phyloP scores from a whole-genome alignment of 2,113 vertebrate genomes.

The Nanger granti region DNA sequence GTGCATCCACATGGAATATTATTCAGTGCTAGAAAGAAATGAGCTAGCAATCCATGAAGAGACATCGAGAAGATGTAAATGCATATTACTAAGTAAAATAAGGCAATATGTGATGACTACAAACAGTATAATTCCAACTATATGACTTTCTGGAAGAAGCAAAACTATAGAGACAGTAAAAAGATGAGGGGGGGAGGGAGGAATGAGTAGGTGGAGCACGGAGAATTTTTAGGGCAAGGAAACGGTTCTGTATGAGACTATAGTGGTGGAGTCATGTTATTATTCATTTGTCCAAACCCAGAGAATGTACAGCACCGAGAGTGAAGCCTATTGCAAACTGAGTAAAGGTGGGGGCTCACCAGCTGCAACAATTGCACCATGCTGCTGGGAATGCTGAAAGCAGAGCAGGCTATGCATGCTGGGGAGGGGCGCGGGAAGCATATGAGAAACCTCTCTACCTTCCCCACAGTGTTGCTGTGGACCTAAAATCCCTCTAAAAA shows the following conservation, averaged over 20 bases:
- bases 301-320: accelerated
- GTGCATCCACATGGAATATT: neutral
- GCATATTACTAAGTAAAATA: neutral
- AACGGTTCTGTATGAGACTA: too few species aligned
- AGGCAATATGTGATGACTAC: neutral
- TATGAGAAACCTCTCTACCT: neutral
- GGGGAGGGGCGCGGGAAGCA: neutral
- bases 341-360: too few species aligned
- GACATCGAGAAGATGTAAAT: neutral
- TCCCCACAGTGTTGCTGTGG: neutral
- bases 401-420: neutral
- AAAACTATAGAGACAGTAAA: neutral
- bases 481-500: neutral
- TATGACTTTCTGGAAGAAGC: neutral
- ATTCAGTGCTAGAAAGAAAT: neutral
- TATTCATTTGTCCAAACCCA: neutral
- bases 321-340: neutral
- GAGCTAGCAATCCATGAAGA: neutral
- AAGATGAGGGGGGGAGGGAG: neutral
- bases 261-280: accelerated
- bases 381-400: neutral
- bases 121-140: neutral
- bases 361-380: accelerated
- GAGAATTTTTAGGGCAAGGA: neutral
- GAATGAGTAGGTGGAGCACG: neutral